phyloP scores from a whole-genome alignment of 37 sponge, comb jelly and placozoan genomes.

The Beroe forskalii region DNA sequence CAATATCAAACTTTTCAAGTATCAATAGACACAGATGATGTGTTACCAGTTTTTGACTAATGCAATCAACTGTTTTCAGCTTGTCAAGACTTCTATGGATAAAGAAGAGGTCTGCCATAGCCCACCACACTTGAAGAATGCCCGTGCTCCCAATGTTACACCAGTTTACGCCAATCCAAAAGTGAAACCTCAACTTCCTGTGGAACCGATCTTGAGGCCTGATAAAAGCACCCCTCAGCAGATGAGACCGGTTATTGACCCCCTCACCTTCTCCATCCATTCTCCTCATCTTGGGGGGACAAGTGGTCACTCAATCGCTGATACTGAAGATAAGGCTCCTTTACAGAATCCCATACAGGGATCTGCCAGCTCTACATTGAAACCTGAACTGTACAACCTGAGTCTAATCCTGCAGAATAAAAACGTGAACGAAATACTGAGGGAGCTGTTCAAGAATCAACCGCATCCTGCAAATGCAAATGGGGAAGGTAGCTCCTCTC shows the following conservation, averaged over 20 bases:
- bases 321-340: no score
- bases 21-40: no score
- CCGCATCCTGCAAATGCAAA: background rate
- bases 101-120: background rate
- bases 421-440: background rate
- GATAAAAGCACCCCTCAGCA: no score
- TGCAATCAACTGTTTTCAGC: no score
- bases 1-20: no score
- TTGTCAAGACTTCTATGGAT: background rate
- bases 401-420: background rate
- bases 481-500: background rate
- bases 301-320: no score
- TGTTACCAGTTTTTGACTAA: no score
- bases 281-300: no score
- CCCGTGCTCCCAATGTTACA: background rate
- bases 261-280: background rate
- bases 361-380: no score
- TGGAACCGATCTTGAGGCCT: background rate
- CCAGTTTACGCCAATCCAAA: background rate
- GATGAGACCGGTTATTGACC: background rate
- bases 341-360: no score
- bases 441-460: background rate
- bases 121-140: no score
- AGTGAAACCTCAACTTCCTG: slow-evolving; percentile 44
- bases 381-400: no score